A percentile compares a stretch with the other conserved stretches of the same genome.
phyloP scores from a whole-genome alignment of 2,113 vertebrate genomes.

The Lamprotornis superbus region DNA sequence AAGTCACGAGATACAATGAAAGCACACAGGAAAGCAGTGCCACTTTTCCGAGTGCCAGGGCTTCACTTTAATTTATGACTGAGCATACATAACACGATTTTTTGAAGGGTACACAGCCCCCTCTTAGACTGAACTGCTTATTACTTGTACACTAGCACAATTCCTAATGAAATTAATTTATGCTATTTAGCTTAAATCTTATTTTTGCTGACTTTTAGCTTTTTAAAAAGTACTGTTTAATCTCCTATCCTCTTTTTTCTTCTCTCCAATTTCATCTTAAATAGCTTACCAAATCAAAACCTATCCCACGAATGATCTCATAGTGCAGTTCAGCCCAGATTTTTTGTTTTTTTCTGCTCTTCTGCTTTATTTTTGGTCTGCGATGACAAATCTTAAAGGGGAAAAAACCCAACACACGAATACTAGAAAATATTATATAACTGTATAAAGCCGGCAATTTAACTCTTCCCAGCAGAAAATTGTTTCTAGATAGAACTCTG shows the following conservation, averaged over 20 bases:
- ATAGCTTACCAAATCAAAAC: background rate
- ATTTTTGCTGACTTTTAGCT: background rate
- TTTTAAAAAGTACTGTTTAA: background rate
- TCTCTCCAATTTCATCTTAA: background rate
- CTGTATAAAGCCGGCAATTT: background rate
- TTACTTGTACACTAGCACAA: background rate
- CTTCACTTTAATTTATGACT: background rate
- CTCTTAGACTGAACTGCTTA: background rate
- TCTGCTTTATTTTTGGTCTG: slow-evolving; percentile 13
- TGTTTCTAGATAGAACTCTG: background rate
- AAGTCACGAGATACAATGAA: background rate
- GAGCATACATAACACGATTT: fast-evolving
- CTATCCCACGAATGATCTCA: background rate
- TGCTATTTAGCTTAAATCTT: background rate
- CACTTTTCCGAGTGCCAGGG: background rate
- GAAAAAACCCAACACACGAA: background rate
- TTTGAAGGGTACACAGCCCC: background rate
- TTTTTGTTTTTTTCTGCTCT: slow-evolving; percentile 7
- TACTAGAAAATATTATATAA: background rate
- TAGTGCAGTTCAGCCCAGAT: background rate
- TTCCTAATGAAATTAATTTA: background rate
- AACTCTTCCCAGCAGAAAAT: background rate
- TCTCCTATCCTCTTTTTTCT: background rate
- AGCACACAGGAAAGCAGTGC: background rate
- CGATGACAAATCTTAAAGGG: background rate